Base-by-base conservation (phyloP, 2,888 invertebrate species). In the Criorhina ranunculi region DNA sequence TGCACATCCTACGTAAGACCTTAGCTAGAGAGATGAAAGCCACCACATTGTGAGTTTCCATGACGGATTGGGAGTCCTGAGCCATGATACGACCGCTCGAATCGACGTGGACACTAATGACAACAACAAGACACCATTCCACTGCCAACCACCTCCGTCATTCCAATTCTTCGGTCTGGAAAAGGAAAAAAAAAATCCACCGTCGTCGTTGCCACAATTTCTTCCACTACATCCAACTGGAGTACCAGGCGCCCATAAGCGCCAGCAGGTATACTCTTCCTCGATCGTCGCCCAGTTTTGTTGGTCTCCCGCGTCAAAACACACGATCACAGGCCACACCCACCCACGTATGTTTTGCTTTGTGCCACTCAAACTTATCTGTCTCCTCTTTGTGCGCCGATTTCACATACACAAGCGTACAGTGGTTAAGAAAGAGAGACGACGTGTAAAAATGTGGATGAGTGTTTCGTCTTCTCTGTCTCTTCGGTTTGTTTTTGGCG, bases 191-290 rank as follows among this genome's bases (percentile, higher is more conserved):
- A n/a, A 42, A 17, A 55, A 57, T 57, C 19, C 35, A 33, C 35
- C 55, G 55, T 9, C 55, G 55, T 35, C 35, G 17, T 17, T 53
- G 29, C 24, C 24, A 24, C 24, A 24, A 66, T 9, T 51, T 66
- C 49, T 64, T 66, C 51, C 66, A 66, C 66, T 66, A 51, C 37
- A 51, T 24, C 35, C 66, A 37, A 51, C 49, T 37, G 19, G 12
- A 12, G 8, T n/a, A 66, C 51, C 66, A 51, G 66, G 12, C 37
- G 9, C 66, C 12, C 66, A 66, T 40, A 5, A 8, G 2, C 5
- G 0, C 8, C 9, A 66, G 64, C 12, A 51, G 8, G 35, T 17
- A 46, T 11, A 31, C 60, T 8, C n/a, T 42, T 11, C 19, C 12
- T 12, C 17, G 17, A 55, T 2, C 9, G 2, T 49, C 17, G 17